These are phyloP conservation scores for Himantopus leucocephalus DNA, from an alignment of 2,113 vertebrate genomes.

Conservation along the genomic window DNA sequence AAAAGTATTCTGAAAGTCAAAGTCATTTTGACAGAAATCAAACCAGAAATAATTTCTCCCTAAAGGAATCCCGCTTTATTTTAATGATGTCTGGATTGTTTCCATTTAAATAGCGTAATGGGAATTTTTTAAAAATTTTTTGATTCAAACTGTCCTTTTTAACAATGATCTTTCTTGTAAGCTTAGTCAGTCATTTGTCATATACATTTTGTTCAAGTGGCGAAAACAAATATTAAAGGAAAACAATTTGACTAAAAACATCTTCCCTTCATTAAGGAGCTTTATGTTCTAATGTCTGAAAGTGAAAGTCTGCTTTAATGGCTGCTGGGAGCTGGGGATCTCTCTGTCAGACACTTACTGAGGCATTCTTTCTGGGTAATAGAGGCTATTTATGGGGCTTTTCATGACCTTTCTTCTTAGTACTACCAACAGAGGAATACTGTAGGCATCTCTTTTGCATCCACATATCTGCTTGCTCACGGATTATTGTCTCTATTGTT, in stretches of 20 bases:
- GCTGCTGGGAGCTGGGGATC: slow-evolving; percentile 59
- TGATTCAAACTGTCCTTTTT: slow-evolving; percentile 58
- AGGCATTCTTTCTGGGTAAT: slow-evolving; percentile 62
- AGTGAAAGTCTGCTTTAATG: slow-evolving; percentile 60
- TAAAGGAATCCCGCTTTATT: slow-evolving; percentile 74
- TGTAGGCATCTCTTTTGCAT: slow-evolving; percentile 41
- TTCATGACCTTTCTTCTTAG: slow-evolving; percentile 67
- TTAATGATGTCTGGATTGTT: slow-evolving; percentile 74
- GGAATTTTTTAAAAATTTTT: slow-evolving; percentile 54
- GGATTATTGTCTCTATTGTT: slow-evolving; percentile 60
- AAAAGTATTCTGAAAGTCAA: slow-evolving; percentile 75
- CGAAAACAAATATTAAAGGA: slow-evolving; percentile 45
- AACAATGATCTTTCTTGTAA: slow-evolving; percentile 60
- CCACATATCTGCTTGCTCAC: slow-evolving; percentile 56
- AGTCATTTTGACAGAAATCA: slow-evolving; percentile 79
- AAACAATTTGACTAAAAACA: slow-evolving; percentile 63
- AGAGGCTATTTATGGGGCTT: slow-evolving; percentile 65
- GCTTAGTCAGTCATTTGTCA: slow-evolving; percentile 61
- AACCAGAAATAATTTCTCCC: slow-evolving; percentile 79
- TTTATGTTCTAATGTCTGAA: slow-evolving; percentile 45
- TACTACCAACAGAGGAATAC: slow-evolving; percentile 62
- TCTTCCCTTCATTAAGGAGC: slow-evolving; percentile 42
- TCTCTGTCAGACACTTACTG: slow-evolving; percentile 59
- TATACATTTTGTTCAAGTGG: slow-evolving; percentile 36
- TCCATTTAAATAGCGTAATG: slow-evolving; percentile 67